Conservation (phyloP, 2,113 vertebrate species). For the Puntigrus tetrazona region DNA sequence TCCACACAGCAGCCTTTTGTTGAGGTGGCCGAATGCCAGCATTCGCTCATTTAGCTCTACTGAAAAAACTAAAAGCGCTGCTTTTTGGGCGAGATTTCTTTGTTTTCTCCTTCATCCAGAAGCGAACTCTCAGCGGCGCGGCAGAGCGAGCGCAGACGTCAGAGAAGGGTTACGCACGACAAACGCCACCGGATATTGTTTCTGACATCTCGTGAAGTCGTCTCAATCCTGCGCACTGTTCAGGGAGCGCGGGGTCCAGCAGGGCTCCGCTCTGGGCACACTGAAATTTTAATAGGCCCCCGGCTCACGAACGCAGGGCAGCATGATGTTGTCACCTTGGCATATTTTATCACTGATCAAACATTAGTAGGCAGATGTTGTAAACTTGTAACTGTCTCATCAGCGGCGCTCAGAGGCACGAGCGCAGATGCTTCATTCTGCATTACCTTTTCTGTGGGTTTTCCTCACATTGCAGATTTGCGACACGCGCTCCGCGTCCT, state of each 20-base stretch:
- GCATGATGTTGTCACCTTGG: constrained; percentile 89
- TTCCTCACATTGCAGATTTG: constrained; percentile 27
- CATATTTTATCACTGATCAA: constrained; percentile 95
- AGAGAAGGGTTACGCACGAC: constrained; percentile 51
- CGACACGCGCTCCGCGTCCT: constrained; percentile 60
- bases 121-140: constrained; percentile 63
- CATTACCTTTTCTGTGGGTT: constrained; percentile 31
- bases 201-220: constrained; percentile 87
- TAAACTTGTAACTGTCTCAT: constrained; percentile 87
- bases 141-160: constrained; percentile 29
- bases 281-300: constrained; percentile 88
- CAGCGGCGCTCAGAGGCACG: constrained; percentile 75
- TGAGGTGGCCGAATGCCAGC: constrained; percentile 40
- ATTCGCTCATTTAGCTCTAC: constrained; percentile 28
- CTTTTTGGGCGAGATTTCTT: not conserved
- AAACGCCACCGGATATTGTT: constrained; percentile 85
- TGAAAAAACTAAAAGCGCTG: not conserved
- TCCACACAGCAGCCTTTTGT: constrained; percentile 51
- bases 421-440: constrained; percentile 72
- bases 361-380: constrained; percentile 88
- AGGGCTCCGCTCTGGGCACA: constrained; percentile 78
- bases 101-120: constrained; percentile 24
- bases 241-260: constrained; percentile 78
- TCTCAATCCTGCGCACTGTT: constrained; percentile 80
- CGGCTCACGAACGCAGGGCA: constrained; percentile 85